Evolutionary conservation across 2,888 invertebrate genomes (phyloP), one percentile per base, ranked within the genome.

Genomic region (Candidula unifasciata): DNA sequence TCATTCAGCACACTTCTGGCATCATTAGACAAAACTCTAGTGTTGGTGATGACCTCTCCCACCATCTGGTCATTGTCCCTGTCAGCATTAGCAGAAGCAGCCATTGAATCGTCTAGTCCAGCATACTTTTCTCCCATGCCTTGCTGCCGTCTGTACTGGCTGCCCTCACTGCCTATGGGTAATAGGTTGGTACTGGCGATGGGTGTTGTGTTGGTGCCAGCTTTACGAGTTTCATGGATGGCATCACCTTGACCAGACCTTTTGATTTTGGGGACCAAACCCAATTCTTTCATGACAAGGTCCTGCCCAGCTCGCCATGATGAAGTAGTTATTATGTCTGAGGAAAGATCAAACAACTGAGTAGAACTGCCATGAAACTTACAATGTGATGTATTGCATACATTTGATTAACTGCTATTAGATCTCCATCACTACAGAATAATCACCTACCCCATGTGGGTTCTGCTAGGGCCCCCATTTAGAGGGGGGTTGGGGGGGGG

Each of bases 231-330:
- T 21, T 57, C n/a, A 8, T 77, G 64, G 3, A 21, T 16, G 21
- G 52, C 35, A 27, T 80, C 73, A n/a, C 37, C 66, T 33, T 85
- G 83, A 52, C 73, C 77, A 21, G 82, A 44, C 27, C n/a, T 83
- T 30, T 78, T 84, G 83, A 74, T 74, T 27, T 77, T 73, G 37
- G 86, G 83, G 0, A 87, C 76, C 30, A 90, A 88, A 37, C 92
- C 92, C 16, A 92, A 87, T 66, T 91, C 89, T 60, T 90, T 87
- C 16, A 89, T 81, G n/a, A 91, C 86, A 18, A 90, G 81, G 68
- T 92, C 90, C 79, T 91, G 91, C 16, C 91, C 92, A 1, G 89
- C 90, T 35, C 91, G 80, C 92, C 92, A 92, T 37, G 92, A 91
- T 1, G 91, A 91, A 1, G 92, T 91, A 2, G 91, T 92, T 71